Evolutionary conservation across 2,888 invertebrate species (phyloP), one percentile per base, ranked within the genome.

Genomic region (Dicyrtomina minuta): DNA sequence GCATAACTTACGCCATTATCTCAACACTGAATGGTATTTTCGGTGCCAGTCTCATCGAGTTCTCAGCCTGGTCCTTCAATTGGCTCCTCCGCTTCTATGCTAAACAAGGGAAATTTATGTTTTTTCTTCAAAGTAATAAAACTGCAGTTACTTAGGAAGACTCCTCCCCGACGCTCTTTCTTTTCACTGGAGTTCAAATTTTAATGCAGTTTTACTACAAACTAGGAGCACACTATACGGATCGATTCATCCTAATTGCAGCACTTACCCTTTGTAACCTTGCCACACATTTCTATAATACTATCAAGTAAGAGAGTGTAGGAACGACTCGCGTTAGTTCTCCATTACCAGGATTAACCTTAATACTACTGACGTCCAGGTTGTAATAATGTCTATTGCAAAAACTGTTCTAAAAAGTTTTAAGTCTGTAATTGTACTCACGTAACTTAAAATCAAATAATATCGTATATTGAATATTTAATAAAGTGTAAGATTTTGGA

Each of bases 211-310:
- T 65, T 20, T 65, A 65, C 26, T 65, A 27, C 27, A 65, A 65
- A 22, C 26, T 65, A 2, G 65, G 65, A 13, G 65, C 65, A 8
- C 65, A 65, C 27, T 65, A 65, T 39, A 26, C 65, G n/a, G 65
- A 65, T 17, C n/a, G 51, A 15, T 49, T 4, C 49, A 65, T 65
- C 15, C 27, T 65, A 3, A 65, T 65, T 8, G 13, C 27, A 33
- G 53, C 65, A 2, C 27, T 65, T 6, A 65, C 65, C 20, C 33
- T 65, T n/a, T n/a, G 53, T 4, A 33, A 33, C 26, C 20, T 65
- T 1, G 49, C 65, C n/a, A 33, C 17, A 12, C 44, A 49, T 15
- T 65, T 65, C n/a, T n/a, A 49, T 1, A 4, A 27, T 27, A 24
- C 53, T 6, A 53, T 65, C 27, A 27, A 49, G 26, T n/a, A 17